Evolutionary conservation across 1,140 invertebrate species (phyloP).

Genomic region (Caenorhabditis remanei): DNA sequence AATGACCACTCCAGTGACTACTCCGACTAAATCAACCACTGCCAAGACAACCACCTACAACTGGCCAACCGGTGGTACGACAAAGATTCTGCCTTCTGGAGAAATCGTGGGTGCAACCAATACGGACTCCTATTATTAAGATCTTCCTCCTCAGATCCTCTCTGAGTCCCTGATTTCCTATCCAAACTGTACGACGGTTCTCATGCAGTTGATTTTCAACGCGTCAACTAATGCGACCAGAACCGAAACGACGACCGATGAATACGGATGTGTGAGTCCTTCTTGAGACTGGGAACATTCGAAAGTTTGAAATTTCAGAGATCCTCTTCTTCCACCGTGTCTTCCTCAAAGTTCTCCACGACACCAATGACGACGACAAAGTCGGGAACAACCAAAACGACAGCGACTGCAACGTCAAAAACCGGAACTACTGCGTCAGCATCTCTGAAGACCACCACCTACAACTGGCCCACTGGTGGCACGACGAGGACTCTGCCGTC

Average conservation of each 20-base stretch:
- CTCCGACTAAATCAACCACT: not conserved
- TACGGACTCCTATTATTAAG: not conserved
- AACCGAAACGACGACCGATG: not conserved
- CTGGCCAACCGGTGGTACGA: conserved; percentile 22
- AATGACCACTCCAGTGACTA: not conserved
- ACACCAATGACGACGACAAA: not conserved
- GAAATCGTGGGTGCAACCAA: not conserved
- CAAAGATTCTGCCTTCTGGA: not conserved
- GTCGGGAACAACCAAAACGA: too few relatives aligned
- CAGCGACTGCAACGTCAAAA: too few relatives aligned
- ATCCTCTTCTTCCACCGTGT: not conserved
- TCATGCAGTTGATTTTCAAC: not conserved
- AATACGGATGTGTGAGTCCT: not conserved
- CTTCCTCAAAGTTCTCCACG: not conserved
- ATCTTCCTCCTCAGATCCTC: not conserved
- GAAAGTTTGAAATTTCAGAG: not conserved
- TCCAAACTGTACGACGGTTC: not conserved
- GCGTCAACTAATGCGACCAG: not conserved
- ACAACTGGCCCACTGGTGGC: conserved; percentile 34
- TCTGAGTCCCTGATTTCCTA: not conserved
- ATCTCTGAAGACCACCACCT: not conserved
- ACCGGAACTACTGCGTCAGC: not conserved
- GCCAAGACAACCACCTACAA: not conserved
- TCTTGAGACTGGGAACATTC: not conserved
- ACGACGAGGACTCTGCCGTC: not conserved